Percentiles rank a stretch among this genome's conserved stretches.
Evolutionary conservation across 2,113 vertebrate genomes (phyloP).

Genomic region (Poeciliopsis occidentalis): DNA sequence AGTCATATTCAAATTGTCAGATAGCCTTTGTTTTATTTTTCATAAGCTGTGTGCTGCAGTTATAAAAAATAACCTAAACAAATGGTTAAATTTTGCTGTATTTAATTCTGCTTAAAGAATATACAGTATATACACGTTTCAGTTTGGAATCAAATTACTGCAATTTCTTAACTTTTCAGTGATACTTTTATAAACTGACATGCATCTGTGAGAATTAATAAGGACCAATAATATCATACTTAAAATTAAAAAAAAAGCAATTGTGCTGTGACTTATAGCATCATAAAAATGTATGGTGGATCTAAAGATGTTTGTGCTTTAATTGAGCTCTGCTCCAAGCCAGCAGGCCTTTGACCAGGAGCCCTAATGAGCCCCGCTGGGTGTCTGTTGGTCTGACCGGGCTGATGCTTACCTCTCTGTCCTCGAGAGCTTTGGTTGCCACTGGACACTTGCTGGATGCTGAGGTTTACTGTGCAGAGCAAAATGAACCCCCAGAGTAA

Average conservation of each 20-base stretch:
- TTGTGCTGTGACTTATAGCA: neutral
- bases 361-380: constrained; percentile 74
- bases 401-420: constrained; percentile 66
- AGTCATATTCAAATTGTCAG: no score
- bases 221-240: neutral
- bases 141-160: no score
- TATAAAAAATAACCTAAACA: no score
- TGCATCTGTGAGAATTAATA: neutral
- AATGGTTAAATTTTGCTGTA: no score
- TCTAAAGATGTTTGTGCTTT: constrained; percentile 4
- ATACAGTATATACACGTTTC: no score
- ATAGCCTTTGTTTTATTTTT: no score
- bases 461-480: constrained; percentile 61
- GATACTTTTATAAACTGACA: neutral
- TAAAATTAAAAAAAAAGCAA: neutral
- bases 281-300: neutral
- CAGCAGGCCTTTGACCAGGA: constrained; percentile 61
- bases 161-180: neutral
- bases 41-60: no score
- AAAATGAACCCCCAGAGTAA: constrained; percentile 61
- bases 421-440: constrained; percentile 80
- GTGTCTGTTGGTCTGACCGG: constrained; percentile 42
- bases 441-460: constrained; percentile 72
- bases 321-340: constrained; percentile 5
- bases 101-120: no score